These are phyloP conservation scores for Morelia viridis DNA, from an alignment of 2,797 vertebrate genomes.

Conservation along the genomic window DNA sequence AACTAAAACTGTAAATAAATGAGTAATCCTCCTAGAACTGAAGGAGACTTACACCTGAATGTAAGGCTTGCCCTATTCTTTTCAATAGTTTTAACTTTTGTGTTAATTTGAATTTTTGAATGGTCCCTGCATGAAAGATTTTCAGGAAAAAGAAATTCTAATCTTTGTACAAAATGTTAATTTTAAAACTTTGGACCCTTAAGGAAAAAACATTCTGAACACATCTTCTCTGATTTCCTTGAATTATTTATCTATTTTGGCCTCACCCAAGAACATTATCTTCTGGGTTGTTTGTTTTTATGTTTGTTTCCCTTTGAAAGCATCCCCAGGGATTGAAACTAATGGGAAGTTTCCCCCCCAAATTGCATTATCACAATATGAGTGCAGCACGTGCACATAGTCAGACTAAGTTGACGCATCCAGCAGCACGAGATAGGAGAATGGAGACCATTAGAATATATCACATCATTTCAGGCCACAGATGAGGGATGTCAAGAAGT, in stretches of 20 bases:
- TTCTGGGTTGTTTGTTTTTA: not conserved
- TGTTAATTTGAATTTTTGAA: not conserved
- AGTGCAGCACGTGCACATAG: too few relatives aligned
- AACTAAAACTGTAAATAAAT: not conserved
- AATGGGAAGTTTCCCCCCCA: too few relatives aligned
- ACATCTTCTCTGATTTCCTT: not conserved
- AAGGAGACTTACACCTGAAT: not conserved
- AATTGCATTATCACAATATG: too few relatives aligned
- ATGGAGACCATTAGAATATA: not conserved
- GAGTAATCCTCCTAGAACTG: not conserved
- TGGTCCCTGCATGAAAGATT: not conserved
- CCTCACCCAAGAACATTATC: not conserved
- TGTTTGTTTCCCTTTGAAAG: not conserved
- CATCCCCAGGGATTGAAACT: too few relatives aligned
- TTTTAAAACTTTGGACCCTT: not conserved
- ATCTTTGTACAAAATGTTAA: not conserved
- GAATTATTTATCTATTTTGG: not conserved
- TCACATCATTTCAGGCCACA: not conserved
- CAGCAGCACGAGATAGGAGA: not conserved
- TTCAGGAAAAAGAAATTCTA: not conserved
- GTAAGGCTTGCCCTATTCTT: not conserved
- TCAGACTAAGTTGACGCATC: not conserved
- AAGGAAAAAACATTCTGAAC: not conserved
- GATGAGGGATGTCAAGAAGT: not conserved
- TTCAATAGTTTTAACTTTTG: not conserved